A percentile compares a stretch with the other conserved stretches of the same genome.
These are phyloP conservation scores for Cyclina sinensis DNA, from an alignment of 1,140 invertebrate genomes.

Conservation along the genomic window DNA sequence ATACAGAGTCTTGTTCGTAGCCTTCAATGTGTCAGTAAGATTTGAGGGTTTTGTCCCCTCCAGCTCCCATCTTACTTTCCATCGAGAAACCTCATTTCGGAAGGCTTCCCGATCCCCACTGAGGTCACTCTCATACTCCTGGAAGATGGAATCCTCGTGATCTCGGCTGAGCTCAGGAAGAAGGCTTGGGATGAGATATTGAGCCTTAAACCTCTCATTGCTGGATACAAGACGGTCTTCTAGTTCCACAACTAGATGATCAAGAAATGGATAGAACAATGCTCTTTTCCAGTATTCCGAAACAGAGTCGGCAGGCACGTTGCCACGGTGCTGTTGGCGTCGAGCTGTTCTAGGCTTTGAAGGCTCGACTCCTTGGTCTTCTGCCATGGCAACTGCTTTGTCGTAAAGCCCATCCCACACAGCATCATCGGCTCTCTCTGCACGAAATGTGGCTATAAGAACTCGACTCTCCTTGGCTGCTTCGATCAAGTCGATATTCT, in stretches of 20 bases:
- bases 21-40: background rate
- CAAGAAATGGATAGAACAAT: conserved; percentile 24
- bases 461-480: background rate
- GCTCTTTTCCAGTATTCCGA: conserved; percentile 40
- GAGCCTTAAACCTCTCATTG: conserved; percentile 16
- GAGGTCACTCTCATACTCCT: conserved; percentile 15
- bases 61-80: conserved; percentile 9
- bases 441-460: background rate
- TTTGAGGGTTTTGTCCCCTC: background rate
- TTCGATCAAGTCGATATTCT: conserved; percentile 27
- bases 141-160: conserved; percentile 39
- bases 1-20: conserved; percentile 32
- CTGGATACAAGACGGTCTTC: conserved; percentile 27
- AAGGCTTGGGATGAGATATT: conserved; percentile 42
- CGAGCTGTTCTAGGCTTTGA: conserved; percentile 39
- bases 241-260: conserved; percentile 38
- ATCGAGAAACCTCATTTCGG: conserved; percentile 1
- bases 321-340: conserved; percentile 13
- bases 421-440: conserved; percentile 7
- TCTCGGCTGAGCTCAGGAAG: background rate
- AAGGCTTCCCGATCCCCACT: conserved; percentile 1
- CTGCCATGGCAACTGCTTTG: conserved; percentile 33
- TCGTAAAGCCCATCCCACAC: background rate
- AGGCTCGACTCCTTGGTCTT: conserved; percentile 3
- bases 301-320: background rate